Conservation (phyloP, 2,113 vertebrate species). For the Recurvirostra avosetta region DNA sequence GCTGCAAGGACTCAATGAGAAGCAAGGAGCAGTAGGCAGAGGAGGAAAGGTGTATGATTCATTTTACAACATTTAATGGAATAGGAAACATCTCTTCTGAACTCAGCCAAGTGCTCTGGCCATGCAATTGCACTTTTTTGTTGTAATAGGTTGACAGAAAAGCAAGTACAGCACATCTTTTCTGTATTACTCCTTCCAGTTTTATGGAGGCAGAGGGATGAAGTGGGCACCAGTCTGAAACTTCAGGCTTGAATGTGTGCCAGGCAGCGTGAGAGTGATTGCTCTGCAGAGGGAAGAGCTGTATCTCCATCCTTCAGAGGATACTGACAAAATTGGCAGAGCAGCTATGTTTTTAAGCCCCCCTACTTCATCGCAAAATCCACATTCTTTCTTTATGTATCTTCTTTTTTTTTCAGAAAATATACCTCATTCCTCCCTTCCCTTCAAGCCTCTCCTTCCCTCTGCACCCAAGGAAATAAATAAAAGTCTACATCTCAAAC, state of each 20-base stretch:
- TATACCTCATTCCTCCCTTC: neutral
- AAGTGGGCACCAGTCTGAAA: slow-evolving; percentile 40
- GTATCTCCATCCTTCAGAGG: slow-evolving; percentile 7
- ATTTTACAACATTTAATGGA: neutral
- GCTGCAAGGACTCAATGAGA: neutral
- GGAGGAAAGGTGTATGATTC: neutral
- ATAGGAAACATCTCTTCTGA: neutral
- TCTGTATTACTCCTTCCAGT: slow-evolving; percentile 30
- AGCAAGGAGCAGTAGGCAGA: neutral
- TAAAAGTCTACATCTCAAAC: neutral
- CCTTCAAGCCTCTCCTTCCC: neutral
- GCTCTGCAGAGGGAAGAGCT: slow-evolving; percentile 42
- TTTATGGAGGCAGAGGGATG: slow-evolving; percentile 52
- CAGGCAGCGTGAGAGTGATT: slow-evolving; percentile 29
- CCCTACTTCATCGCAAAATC: slow-evolving; percentile 9
- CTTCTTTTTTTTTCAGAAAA: neutral
- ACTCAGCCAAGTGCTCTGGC: neutral
- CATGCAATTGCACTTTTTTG: neutral
- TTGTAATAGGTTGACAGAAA: neutral
- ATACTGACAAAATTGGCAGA: slow-evolving; percentile 15
- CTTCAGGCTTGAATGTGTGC: slow-evolving; percentile 22
- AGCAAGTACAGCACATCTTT: slow-evolving; percentile 55
- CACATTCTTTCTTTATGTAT: neutral
- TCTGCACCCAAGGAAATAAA: neutral
- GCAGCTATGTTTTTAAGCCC: slow-evolving; percentile 1